Evolutionary conservation across 2,888 invertebrate species (phyloP).

Genomic region (Diploptera punctata): DNA sequence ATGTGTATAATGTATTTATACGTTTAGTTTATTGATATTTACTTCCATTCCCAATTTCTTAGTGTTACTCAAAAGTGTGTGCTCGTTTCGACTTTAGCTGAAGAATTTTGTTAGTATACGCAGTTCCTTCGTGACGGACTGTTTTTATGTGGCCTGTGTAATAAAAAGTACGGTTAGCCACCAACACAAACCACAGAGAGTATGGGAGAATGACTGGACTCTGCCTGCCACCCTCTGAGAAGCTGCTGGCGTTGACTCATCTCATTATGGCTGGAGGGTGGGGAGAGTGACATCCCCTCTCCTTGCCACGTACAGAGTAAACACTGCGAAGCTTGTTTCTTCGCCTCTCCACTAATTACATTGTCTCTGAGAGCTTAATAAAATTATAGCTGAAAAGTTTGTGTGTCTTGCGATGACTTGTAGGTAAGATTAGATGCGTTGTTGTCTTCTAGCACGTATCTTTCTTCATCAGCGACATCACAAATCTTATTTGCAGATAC

Average conservation of each 20-base stretch:
- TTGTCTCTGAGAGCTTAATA: constrained; percentile 1
- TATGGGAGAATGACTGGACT: too few relatives aligned
- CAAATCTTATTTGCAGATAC: too few relatives aligned
- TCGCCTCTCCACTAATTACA: not conserved
- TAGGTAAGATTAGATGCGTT: not conserved
- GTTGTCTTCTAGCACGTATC: not conserved
- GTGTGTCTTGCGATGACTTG: not conserved
- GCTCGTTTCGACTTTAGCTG: too few relatives aligned
- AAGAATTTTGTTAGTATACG: too few relatives aligned
- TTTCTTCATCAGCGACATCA: too few relatives aligned
- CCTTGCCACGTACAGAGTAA: not conserved
- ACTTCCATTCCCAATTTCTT: too few relatives aligned
- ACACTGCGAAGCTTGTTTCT: constrained; percentile 1
- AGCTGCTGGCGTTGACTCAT: constrained; percentile 18
- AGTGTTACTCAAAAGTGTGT: too few relatives aligned
- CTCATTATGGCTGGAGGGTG: constrained; percentile 5
- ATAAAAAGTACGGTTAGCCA: not conserved
- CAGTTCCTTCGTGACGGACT: too few relatives aligned
- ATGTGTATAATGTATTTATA: too few relatives aligned
- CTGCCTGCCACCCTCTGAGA: not conserved
- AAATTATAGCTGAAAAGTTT: not conserved
- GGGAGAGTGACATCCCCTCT: not conserved
- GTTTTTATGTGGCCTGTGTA: too few relatives aligned
- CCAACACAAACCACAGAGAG: not conserved
- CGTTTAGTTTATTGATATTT: too few relatives aligned